Conservation (phyloP, 1,140 invertebrate genomes). For the Drosophila sulfurigaster region DNA sequence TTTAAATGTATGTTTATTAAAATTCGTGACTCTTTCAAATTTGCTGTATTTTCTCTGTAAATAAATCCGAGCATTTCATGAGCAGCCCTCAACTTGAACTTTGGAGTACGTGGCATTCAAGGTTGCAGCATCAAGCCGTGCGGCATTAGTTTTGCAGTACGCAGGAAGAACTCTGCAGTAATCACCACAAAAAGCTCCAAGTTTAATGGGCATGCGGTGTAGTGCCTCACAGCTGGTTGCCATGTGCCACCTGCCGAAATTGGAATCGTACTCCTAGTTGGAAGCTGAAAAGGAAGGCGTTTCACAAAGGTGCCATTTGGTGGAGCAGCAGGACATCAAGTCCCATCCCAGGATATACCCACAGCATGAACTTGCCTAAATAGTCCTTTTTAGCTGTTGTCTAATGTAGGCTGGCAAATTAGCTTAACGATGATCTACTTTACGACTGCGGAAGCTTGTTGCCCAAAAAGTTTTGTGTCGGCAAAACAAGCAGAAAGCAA, state of each 20-base stretch:
- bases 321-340: constrained; percentile 11
- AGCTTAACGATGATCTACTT: constrained; percentile 44
- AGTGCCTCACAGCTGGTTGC: constrained; percentile 2
- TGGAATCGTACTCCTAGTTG: not conserved
- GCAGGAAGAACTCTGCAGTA: constrained; percentile 1
- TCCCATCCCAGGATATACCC: not conserved
- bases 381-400: constrained; percentile 26
- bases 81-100: constrained; percentile 29
- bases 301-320: constrained; percentile 38
- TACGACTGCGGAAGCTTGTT: constrained; percentile 25
- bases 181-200: constrained; percentile 28
- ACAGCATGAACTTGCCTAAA: constrained; percentile 8
- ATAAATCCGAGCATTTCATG: constrained; percentile 14
- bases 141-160: constrained; percentile 19
- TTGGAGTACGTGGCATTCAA: constrained; percentile 27
- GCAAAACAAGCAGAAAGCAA: not conserved
- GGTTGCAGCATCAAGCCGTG: constrained; percentile 14
- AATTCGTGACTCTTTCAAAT: not conserved
- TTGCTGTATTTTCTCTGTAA: not conserved
- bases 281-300: not conserved
- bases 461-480: constrained; percentile 4
- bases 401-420: constrained; percentile 43
- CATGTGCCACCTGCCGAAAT: not conserved
- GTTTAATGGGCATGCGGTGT: constrained; percentile 30
- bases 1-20: too few relatives aligned